Evolutionary conservation across 2,888 invertebrate genomes (phyloP).

Genomic region (Pseudanteris insignis): DNA sequence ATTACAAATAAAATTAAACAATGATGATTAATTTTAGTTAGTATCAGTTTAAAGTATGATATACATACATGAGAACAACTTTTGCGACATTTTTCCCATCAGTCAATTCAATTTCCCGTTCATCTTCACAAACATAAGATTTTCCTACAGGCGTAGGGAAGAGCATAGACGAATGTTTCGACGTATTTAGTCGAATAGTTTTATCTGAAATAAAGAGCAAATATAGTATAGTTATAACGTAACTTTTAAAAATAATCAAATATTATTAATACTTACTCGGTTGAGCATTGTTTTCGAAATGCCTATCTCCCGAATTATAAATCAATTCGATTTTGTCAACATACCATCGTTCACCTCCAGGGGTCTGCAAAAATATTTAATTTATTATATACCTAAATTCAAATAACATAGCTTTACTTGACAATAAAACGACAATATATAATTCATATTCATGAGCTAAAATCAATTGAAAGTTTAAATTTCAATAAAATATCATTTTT

Average conservation of each 20-base stretch:
- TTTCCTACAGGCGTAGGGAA: slow-evolving; percentile 89
- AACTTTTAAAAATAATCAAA: not conserved
- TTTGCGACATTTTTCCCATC: slow-evolving; percentile 62
- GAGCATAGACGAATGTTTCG: slow-evolving; percentile 71
- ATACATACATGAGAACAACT: slow-evolving; percentile 56
- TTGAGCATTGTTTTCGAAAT: slow-evolving; percentile 67
- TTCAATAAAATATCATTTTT: no score
- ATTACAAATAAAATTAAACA: no score
- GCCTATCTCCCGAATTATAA: slow-evolving; percentile 73
- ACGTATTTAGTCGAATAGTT: slow-evolving; percentile 71
- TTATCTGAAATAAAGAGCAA: slow-evolving; percentile 56
- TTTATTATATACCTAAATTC: no score
- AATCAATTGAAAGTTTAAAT: no score
- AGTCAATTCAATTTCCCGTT: slow-evolving; percentile 71
- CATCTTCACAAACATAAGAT: slow-evolving; percentile 80
- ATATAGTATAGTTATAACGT: not conserved
- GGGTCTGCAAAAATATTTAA: slow-evolving; percentile 71
- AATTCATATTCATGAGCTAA: no score
- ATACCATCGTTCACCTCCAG: slow-evolving; percentile 90
- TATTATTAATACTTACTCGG: slow-evolving; percentile 67
- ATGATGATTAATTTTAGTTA: no score
- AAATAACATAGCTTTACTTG: no score
- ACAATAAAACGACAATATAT: no score
- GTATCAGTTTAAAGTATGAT: no score
- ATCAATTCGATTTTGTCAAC: slow-evolving; percentile 79